Conservation (phyloP, 2,888 invertebrate genomes). For the Desoria tigrina region DNA sequence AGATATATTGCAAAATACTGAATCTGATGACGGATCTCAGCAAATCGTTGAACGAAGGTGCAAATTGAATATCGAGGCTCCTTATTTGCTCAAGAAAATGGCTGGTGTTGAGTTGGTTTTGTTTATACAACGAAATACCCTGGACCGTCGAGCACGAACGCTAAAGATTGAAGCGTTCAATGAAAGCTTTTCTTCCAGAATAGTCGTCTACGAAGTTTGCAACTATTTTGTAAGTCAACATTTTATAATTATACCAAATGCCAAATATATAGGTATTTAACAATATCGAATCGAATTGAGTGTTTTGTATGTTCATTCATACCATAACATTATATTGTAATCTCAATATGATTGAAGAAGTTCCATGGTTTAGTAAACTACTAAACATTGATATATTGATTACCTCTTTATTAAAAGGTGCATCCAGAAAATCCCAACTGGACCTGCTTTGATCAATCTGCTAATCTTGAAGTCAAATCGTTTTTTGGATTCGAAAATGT, state of each 20-base stretch:
- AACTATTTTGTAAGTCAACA: conserved; percentile 73
- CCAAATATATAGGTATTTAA: neutral
- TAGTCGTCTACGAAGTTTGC: conserved; percentile 85
- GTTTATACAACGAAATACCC: conserved; percentile 85
- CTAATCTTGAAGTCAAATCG: conserved; percentile 86
- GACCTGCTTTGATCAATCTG: conserved; percentile 93
- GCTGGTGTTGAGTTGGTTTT: conserved; percentile 88
- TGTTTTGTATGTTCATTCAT: no score
- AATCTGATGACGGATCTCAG: conserved; percentile 74
- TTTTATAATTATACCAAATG: conserved; percentile 2
- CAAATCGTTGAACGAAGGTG: conserved; percentile 81
- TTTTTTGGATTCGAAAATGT: conserved; percentile 93
- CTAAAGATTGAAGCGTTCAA: conserved; percentile 88
- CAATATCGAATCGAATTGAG: no score
- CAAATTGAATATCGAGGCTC: conserved; percentile 87
- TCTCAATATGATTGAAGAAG: neutral
- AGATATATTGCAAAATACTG: conserved; percentile 74
- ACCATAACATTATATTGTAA: no score
- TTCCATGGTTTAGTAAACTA: neutral
- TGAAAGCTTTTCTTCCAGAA: conserved; percentile 82
- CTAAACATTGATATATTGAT: no score
- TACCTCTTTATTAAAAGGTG: conserved; percentile 62
- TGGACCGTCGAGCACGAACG: conserved; percentile 75
- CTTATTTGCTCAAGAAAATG: conserved; percentile 90
- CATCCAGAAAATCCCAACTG: conserved; percentile 90